Base-by-base conservation (phyloP, 2,113 vertebrate genomes). In the Ctenomys sociabilis region DNA sequence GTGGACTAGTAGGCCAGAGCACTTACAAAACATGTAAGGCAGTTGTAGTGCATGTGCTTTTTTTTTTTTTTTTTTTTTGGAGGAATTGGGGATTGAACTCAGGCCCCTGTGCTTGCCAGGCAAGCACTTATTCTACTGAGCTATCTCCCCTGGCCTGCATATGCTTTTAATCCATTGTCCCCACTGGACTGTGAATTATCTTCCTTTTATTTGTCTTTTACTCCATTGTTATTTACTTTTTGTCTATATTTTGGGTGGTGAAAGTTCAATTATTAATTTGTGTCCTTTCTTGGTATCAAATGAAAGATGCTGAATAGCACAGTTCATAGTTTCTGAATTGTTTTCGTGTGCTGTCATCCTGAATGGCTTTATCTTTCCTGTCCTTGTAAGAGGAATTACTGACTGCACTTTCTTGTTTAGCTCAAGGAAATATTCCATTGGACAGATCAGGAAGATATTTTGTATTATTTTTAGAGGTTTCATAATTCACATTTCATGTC, bases 401-500 rank as follows among this genome's bases (percentile, higher is more conserved):
- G 35, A 94, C 26, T 82, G 49, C 10, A 92, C 45, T 90, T 94
- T 93, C 86, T 37, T 90, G 5, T 64, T 83, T 88, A 61, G n/a
- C 14, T 64, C 89, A 90, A 90, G 32, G 61, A 84, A 78, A 64
- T 17, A 68, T 77, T 90, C 24, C 26, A 37, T 59, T 40, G 14
- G 21, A 66, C 45, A 9, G 4, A 35, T 52, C 21, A 68, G 49
- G 59, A 63, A 75, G 19, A 66, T 11, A n/a, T 14, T 86, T 12
- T 89, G 52, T 4, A 22, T 61, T 43, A 22, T 12, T 22, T 59
- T 68, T 93, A 32, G 45, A 88, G 0, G 45, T 43, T 85, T 92
- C 57, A 94, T 73, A 22, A 91, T 77, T 96, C 88, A 49, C 5
- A 17, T 93, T 80, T 90, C 61, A 83, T 26, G 88, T n/a, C 49